A percentile compares a stretch with the other conserved stretches of the same genome.
These are phyloP conservation scores for Ooceraea biroi DNA, from an alignment of 1,140 invertebrate genomes.

Conservation along the genomic window DNA sequence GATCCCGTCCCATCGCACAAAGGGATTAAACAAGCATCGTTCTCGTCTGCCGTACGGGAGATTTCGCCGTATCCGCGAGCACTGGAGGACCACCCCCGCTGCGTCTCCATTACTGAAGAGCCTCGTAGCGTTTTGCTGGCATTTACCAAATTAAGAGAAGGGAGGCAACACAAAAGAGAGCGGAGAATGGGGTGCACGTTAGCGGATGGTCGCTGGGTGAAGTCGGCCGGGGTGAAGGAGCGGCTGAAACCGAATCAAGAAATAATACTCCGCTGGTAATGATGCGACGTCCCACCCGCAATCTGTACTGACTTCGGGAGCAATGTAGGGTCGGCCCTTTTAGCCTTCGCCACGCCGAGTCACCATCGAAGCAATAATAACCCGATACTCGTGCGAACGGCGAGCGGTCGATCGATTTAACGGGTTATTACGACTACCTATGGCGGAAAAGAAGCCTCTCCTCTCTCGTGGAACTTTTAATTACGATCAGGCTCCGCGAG, in stretches of 20 bases:
- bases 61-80: conserved; percentile 56
- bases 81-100: conserved; percentile 59
- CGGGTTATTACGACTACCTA: conserved; percentile 28
- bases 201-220: conserved; percentile 63
- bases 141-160: conserved; percentile 81
- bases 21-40: conserved; percentile 47
- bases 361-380: conserved; percentile 44
- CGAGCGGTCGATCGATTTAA: conserved; percentile 42
- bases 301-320: conserved; percentile 34
- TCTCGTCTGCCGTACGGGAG: conserved; percentile 5
- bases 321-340: conserved; percentile 15
- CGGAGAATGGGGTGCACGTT: conserved; percentile 53
- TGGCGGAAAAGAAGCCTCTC: conserved; percentile 2
- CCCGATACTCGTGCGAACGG: conserved; percentile 32
- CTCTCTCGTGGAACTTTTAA: conserved; percentile 31
- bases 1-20: conserved; percentile 40
- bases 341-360: conserved; percentile 31
- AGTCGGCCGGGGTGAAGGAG: conserved; percentile 33
- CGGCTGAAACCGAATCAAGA: conserved; percentile 78
- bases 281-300: conserved; percentile 58
- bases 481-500: conserved; percentile 5
- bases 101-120: conserved; percentile 68
- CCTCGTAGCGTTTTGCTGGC: conserved; percentile 77
- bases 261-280: conserved; percentile 79
- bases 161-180: conserved; percentile 71